Base-by-base conservation (phyloP, 2,113 vertebrate species). In the Cercopithecus mona region DNA sequence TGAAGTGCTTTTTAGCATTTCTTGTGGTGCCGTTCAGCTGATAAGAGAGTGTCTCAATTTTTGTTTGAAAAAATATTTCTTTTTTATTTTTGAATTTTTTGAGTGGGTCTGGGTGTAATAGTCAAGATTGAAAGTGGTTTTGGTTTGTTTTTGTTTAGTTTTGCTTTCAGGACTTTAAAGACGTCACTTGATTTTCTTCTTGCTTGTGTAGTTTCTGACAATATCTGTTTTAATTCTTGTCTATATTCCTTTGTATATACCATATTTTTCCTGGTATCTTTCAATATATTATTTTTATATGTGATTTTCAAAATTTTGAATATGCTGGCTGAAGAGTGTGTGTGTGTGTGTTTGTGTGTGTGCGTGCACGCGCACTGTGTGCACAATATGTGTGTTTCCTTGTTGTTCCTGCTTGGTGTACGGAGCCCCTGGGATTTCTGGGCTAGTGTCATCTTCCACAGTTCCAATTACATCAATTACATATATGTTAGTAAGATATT, bases 341-440 rank as follows among this genome's bases (percentile, higher is more conserved):
- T 84, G 25, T 78, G 30, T 68, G 6, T 18, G 12, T 23, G 23
- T 32, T 40, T 43, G 5, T 52, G 22, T 43, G 22, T 20, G 18
- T 13, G 13, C 2, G 10, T 27, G 0, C 14, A 35, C 1, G 4
- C 13, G 2, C 32, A 6, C 50, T 48, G 13, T n/a, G 17, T 30
- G 20, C 27, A 25, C 12, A 50, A 17, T 3, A 32, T 48, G 22
- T 30, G 4, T 27, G 3, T 87, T 90, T 92, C 25, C 40, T 35
- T 79, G n/a, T 23, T 80, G 55, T 72, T 6, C 9, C 2, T 43
- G 8, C 9, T 72, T 85, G 30, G 2, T 52, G 4, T 78, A 96
- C 5, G 57, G 18, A 82, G 57, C 10, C 81, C 40, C 35, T 57
- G 66, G n/a, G 17, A 86, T 68, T 96, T 76, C 20, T 78, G 27